phyloP scores from a whole-genome alignment of 2,113 vertebrate species.

The Mixornis gularis region DNA sequence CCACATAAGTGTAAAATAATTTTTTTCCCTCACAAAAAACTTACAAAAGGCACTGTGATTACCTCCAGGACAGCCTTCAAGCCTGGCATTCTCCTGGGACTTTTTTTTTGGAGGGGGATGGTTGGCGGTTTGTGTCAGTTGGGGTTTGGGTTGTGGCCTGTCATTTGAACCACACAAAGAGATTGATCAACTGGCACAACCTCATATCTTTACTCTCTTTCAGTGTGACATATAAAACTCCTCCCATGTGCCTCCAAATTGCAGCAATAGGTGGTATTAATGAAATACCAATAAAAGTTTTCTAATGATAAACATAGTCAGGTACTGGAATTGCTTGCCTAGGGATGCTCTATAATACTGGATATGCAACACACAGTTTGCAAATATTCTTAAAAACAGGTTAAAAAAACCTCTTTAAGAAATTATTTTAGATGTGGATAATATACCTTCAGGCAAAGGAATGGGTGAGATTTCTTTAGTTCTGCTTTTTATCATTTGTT shows the following conservation, averaged over 20 bases:
- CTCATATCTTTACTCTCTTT: neutral
- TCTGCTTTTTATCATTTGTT: neutral
- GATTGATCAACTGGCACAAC: neutral
- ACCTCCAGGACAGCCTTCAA: neutral
- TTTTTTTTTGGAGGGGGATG: neutral
- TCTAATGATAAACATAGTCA: neutral
- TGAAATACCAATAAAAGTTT: neutral
- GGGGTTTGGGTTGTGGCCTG: neutral
- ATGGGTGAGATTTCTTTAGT: neutral
- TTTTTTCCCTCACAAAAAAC: neutral
- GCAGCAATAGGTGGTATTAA: neutral
- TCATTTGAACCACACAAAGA: neutral
- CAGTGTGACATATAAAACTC: neutral
- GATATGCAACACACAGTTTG: neutral
- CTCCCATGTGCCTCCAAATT: neutral
- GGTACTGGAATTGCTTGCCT: neutral
- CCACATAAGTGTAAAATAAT: neutral
- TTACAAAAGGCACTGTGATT: neutral
- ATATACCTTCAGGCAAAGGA: neutral
- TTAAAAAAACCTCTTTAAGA: neutral
- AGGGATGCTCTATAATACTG: neutral
- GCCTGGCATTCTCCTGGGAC: neutral
- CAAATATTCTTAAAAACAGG: neutral
- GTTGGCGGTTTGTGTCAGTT: neutral
- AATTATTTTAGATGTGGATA: neutral